A percentile compares a stretch with the other conserved stretches of the same genome.
Conservation (phyloP, 2,888 invertebrate species). For the Axea sp. region DNA sequence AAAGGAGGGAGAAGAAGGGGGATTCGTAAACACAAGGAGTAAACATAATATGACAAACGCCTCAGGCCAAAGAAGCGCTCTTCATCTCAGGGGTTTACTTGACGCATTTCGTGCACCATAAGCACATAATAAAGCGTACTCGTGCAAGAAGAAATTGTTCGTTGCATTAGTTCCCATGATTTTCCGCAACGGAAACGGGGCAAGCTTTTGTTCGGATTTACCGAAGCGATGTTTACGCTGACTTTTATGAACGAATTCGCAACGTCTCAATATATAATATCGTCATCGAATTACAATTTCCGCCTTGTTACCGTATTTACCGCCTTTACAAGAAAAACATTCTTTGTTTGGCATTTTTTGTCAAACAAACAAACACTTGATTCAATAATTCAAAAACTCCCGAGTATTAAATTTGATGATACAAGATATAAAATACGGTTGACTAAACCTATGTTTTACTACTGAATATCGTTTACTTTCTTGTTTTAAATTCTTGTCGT, state of each 20-base stretch:
- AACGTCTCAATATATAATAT: slow-evolving; percentile 29
- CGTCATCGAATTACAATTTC: slow-evolving; percentile 51
- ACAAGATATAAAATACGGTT: too few species aligned
- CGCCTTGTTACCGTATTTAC: slow-evolving; percentile 32
- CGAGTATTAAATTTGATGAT: too few species aligned
- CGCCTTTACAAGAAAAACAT: slow-evolving; percentile 22
- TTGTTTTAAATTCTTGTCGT: too few species aligned
- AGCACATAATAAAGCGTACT: slow-evolving; percentile 62
- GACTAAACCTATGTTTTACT: too few species aligned
- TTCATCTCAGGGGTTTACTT: slow-evolving; percentile 60
- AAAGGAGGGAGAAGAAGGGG: slow-evolving; percentile 61
- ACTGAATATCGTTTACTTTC: too few species aligned
- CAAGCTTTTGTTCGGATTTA: slow-evolving; percentile 58
- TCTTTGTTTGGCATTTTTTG: too few species aligned
- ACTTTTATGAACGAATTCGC: slow-evolving; percentile 55
- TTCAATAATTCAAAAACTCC: too few species aligned
- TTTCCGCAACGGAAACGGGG: slow-evolving; percentile 61
- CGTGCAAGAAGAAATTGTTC: slow-evolving; percentile 61
- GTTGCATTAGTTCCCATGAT: slow-evolving; percentile 61
- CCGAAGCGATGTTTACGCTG: slow-evolving; percentile 47
- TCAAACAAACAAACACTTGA: too few species aligned
- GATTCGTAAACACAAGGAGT: slow-evolving; percentile 76
- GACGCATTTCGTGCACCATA: slow-evolving; percentile 62
- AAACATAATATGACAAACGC: slow-evolving; percentile 79
- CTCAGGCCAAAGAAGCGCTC: slow-evolving; percentile 68